Base-by-base conservation (phyloP, 2,113 vertebrate species). In the Orcinus orca region DNA sequence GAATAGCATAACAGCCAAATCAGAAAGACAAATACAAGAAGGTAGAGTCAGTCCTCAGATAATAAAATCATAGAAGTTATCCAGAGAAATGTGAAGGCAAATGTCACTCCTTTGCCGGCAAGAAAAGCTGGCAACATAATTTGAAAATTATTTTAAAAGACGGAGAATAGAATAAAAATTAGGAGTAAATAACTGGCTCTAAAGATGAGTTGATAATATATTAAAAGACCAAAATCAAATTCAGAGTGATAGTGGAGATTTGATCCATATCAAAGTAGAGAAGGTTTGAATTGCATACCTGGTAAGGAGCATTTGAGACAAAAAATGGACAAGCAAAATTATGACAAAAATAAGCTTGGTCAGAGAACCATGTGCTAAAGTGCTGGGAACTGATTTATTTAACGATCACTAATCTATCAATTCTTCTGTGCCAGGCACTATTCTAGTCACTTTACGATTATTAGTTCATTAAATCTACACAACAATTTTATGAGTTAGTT, bases 181-280 rank as follows among this genome's bases (percentile, higher is more conserved):
- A 29, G 15, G 18, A 90, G 33, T 76, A 95, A 83, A 18, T 88
- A 88, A 71, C 38, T 82, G 65, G 13, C 33, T 92, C 31, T 80
- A 89, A 70, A 53, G 70, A 77, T 82, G 67, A 97, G 15, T 38
- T 89, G 41, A 29, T 82, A 93, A 85, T 55, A 76, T 29, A 65
- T 83, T 79, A 80, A 95, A 97, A 26, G 53, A 53, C n/a, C 90
- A 88, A 83, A 92, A 41, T 83, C 7, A 94, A 81, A 92, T 36
- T 89, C 17, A 80, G 73, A 62, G 5, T 67, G 25, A 71, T 68
- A 44, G 25, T n/a, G 44, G 33, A 95, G 58, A 92, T 81, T 60
- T 81, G 44, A 60, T 20, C 18, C 36, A n/a, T 63, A 53, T 36
- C 12, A 73, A 91, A 88, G 26, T 21, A 68, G 36, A 11, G 65